Conservation (phyloP, 2,797 vertebrate genomes). For the Alauda arvensis region DNA sequence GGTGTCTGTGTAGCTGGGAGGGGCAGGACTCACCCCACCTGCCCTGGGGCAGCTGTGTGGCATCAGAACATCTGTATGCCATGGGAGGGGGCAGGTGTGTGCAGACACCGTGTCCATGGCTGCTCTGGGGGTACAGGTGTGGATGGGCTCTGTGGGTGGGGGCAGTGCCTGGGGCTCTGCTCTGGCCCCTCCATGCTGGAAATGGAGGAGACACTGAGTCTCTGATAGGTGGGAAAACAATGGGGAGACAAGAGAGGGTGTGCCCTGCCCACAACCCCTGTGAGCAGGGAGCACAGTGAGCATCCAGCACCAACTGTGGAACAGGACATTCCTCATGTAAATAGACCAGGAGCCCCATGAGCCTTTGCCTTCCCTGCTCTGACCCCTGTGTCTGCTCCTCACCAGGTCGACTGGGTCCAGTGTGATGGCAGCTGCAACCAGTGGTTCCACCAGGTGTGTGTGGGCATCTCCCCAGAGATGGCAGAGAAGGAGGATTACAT, state of each 20-base stretch:
- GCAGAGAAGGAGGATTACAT: slow-evolving; percentile 97
- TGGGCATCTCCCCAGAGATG: slow-evolving; percentile 92
- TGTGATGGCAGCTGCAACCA: slow-evolving; percentile 97
- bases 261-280: background rate
- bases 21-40: accelerated
- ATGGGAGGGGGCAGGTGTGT: background rate
- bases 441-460: slow-evolving; percentile 98
- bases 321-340: accelerated
- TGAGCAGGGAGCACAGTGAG: background rate
- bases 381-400: slow-evolving; percentile 55
- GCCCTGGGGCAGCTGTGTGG: background rate
- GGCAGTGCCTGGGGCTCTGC: background rate
- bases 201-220: background rate
- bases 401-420: slow-evolving; percentile 97
- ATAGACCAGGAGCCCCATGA: background rate
- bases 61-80: background rate
- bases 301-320: background rate
- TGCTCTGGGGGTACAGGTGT: background rate
- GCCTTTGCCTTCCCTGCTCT: background rate
- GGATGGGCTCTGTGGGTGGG: too few relatives aligned
- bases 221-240: background rate
- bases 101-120: background rate
- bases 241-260: background rate
- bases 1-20: background rate
- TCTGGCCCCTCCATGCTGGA: accelerated